Evolutionary conservation across 2,888 invertebrate species (phyloP), one percentile per base, ranked within the genome.

Genomic region (Adelphocoris suturalis): DNA sequence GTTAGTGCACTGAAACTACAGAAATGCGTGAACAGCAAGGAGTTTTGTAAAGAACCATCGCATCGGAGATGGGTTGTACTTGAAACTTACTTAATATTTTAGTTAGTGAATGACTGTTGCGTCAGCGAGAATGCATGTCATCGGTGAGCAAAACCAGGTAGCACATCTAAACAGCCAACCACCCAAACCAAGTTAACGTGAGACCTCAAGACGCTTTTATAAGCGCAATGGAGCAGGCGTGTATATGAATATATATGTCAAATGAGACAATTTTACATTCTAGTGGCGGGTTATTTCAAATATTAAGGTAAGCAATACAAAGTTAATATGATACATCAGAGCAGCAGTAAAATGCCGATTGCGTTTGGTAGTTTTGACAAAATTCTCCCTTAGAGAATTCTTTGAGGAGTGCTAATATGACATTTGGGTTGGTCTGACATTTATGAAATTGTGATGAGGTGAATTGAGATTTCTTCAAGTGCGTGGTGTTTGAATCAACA

Each of bases 51-150:
- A 68, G 68, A 23, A 68, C 68, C 68, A 68, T 68, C 68, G 68
- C 27, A 19, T 68, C 23, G 11, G 27, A 23, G 68, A 68, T 68
- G 68, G 68, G 68, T 68, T n/a, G 78, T 27, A 19, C 23, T 68
- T 68, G 47, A 82, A 81, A 91, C 91, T 91, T 91, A 91, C 91
- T 90, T 89, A 75, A 89, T 80, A 82, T 75, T 52, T 90, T 90
- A 90, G 90, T 91, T 89, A 90, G 90, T 89, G 90, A 91, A 91
- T 90, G 90, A 89, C 90, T 90, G 90, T 68, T 90, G 91, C 80
- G 90, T 89, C 90, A 82, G 90, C 90, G 81, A 90, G 90, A 90
- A 89, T 89, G 90, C 91, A 90, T 91, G 91, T 91, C 91, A 91
- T 91, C 91, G 91, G 86, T 90, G 90, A 48, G 86, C 87, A 87